Evolutionary conservation across 2,888 invertebrate species (phyloP).

Genomic region (Sinotaia quadrata): DNA sequence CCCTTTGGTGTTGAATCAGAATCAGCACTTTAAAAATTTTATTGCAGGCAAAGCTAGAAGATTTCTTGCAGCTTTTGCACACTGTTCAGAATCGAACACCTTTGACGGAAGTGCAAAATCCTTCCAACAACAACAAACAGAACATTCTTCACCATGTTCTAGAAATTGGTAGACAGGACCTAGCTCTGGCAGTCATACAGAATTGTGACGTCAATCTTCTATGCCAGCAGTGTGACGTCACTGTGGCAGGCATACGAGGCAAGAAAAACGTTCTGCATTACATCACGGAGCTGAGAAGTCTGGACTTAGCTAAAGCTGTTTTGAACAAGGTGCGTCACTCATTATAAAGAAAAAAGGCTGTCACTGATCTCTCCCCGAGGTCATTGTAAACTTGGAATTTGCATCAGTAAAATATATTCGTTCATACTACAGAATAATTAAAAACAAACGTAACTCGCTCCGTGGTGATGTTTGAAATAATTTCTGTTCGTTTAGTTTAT

Average conservation of each 20-base stretch:
- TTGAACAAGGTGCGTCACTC: constrained; percentile 19
- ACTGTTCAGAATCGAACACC: not conserved
- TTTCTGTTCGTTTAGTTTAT: no score
- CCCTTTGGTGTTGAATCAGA: no score
- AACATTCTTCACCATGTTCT: constrained; percentile 56
- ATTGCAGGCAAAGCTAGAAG: constrained; percentile 7
- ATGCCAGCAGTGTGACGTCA: constrained; percentile 44
- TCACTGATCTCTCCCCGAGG: not conserved
- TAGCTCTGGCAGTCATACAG: constrained; percentile 32
- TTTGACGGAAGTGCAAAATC: constrained; percentile 32
- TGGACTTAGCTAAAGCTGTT: constrained; percentile 44
- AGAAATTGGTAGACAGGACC: constrained; percentile 38
- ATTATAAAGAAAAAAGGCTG: not conserved
- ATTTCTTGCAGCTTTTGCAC: constrained; percentile 15
- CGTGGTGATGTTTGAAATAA: no score
- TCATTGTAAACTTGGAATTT: no score
- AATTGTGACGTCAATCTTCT: constrained; percentile 40
- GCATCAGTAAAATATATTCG: no score
- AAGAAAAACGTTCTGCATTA: constrained; percentile 62
- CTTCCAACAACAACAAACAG: constrained; percentile 41
- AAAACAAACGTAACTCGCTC: no score
- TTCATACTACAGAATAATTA: no score
- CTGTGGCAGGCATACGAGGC: constrained; percentile 45
- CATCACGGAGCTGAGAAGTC: constrained; percentile 55
- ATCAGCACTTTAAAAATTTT: no score